Base-by-base conservation (phyloP, 2,113 vertebrate genomes). In the Tachysurus fulvidraco region DNA sequence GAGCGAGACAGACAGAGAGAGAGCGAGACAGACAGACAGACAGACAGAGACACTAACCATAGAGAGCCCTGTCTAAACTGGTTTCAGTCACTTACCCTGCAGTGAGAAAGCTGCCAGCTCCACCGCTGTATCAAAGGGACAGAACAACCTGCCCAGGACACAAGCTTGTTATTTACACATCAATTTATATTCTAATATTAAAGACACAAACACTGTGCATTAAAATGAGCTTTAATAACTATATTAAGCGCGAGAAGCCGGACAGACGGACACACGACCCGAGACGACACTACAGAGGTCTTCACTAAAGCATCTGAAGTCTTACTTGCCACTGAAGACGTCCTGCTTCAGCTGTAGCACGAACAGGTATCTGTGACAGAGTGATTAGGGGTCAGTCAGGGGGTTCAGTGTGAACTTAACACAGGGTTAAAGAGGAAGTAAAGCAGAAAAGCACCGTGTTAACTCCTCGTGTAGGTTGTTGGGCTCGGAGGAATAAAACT, bases 401-500 rank as follows among this genome's bases (percentile, higher is more conserved):
- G 9, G 76, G 67, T 7, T 5, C 50, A 7, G 1, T 16, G 44
- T 0, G 5, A 13, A 30, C 13, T 28, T 54, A 30, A 86, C 36
- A 36, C 36, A 73, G 21, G 57, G 19, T 25, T 57, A 36, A 79
- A 79, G 54, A 3, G 1, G 41, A 41, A 81, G 78, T 44, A 5
- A 25, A 25, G 59, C 67, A 52, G 21, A 44, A 54, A 80, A 88
- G 90, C 92, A 99, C 98, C 98, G 96, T 86, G 98, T 99, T 83
- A 99, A 94, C 84, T 99, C 98, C 92, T 99, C 98, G 50, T 97
- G 98, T 7, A 99, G 96, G 90, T 99, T 99, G 93, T 99, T 99
- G 12, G 98, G 98, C 90, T 99, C 98, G 7, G 98, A 99, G 0
- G 98, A 99, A 92, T 99, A 99, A 94, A 99, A 99, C 91, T 99